Conservation (phyloP, 2,113 vertebrate genomes). For the Macheiramphus alcinus region DNA sequence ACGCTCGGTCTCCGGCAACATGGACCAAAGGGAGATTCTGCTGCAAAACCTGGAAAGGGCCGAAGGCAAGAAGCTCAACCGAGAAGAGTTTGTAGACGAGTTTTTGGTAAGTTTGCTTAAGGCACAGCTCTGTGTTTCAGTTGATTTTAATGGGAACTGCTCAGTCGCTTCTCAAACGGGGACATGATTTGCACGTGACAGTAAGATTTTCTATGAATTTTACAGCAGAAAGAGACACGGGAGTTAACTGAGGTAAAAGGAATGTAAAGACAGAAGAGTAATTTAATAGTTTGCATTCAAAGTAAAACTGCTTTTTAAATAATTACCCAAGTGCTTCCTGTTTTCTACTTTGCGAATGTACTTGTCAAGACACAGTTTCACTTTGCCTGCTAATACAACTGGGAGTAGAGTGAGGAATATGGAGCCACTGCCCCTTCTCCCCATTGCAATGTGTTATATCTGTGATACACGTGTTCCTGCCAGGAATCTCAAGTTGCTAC, state of each 20-base stretch:
- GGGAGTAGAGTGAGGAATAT: fast-evolving
- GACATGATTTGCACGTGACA: neutral
- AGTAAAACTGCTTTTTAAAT: neutral
- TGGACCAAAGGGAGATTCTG: conserved; percentile 76
- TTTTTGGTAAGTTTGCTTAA: conserved; percentile 72
- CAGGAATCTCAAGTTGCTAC: fast-evolving
- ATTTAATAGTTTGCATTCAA: neutral
- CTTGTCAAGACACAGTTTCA: neutral
- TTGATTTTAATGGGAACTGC: neutral
- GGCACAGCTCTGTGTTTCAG: neutral
- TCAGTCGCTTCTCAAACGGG: fast-evolving
- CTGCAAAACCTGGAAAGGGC: conserved; percentile 63
- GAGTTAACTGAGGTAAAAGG: neutral
- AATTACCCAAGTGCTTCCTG: conserved; percentile 7
- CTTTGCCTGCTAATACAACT: neutral
- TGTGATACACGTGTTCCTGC: fast-evolving
- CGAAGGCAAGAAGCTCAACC: conserved; percentile 59
- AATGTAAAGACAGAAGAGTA: neutral
- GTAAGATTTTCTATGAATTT: neutral
- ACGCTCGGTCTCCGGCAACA: conserved; percentile 1
- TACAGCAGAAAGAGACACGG: neutral
- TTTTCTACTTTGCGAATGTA: neutral
- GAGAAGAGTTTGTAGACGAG: conserved; percentile 63
- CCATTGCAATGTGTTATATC: fast-evolving
- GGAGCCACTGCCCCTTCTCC: neutral